Conservation (phyloP, 2,797 vertebrate genomes). For the Phoebastria nigripes region DNA sequence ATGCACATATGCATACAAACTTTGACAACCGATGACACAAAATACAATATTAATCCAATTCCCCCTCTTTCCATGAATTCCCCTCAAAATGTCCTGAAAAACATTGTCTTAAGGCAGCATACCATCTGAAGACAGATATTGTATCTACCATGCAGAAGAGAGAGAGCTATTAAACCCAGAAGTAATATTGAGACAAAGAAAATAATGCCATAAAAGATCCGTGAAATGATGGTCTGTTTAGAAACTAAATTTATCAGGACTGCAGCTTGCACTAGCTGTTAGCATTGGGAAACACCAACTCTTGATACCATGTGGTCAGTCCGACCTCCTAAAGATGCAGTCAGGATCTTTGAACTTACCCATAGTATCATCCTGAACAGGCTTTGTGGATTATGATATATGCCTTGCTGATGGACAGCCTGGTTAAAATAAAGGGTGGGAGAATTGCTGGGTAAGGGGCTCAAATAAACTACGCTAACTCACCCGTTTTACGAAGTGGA, state of each 20-base stretch:
- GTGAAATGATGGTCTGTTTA: background rate
- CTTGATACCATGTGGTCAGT: background rate
- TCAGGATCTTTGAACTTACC: background rate
- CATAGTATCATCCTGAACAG: background rate
- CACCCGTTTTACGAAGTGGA: constrained; percentile 97
- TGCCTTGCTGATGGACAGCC: background rate
- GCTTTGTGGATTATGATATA: background rate
- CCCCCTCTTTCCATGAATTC: background rate
- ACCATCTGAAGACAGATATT: background rate
- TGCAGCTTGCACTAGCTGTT: background rate
- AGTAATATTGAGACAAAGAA: background rate
- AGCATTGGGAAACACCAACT: background rate
- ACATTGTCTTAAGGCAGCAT: background rate
- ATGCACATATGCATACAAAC: background rate
- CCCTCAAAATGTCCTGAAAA: background rate
- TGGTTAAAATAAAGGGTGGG: background rate
- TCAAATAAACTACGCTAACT: constrained; percentile 14
- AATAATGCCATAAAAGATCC: background rate
- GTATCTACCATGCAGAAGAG: background rate
- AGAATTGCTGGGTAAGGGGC: background rate
- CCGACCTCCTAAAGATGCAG: background rate
- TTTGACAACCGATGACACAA: background rate
- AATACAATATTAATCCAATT: background rate
- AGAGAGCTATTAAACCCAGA: background rate
- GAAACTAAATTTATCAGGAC: background rate